A percentile compares a stretch with the other conserved stretches of the same genome.
These are phyloP conservation scores for Carassius carassius DNA, from an alignment of 2,113 vertebrate genomes.

Conservation along the genomic window DNA sequence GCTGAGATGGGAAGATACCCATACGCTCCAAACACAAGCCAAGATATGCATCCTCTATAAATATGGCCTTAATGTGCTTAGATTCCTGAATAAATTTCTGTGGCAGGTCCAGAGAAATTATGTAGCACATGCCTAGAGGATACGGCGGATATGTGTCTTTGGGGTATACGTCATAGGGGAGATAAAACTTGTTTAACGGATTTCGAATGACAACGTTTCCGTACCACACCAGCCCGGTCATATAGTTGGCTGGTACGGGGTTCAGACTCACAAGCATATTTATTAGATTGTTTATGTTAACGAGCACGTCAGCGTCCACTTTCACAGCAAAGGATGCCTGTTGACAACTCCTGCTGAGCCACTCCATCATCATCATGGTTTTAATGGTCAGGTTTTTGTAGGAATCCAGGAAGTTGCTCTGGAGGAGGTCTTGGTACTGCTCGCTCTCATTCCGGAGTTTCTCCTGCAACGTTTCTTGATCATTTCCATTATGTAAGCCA, in stretches of 20 bases:
- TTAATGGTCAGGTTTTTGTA: slow-evolving; percentile 79
- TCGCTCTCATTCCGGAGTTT: slow-evolving; percentile 65
- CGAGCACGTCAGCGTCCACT: slow-evolving; percentile 87
- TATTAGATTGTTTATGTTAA: slow-evolving; percentile 84
- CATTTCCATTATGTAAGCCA: slow-evolving; percentile 56
- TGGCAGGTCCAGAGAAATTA: slow-evolving; percentile 89
- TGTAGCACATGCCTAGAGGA: slow-evolving; percentile 89
- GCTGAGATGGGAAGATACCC: slow-evolving; percentile 58
- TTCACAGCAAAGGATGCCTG: slow-evolving; percentile 79
- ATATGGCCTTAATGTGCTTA: slow-evolving; percentile 82
- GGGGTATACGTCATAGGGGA: slow-evolving; percentile 81
- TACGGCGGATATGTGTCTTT: slow-evolving; percentile 88
- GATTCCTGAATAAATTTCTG: slow-evolving; percentile 83
- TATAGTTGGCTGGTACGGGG: slow-evolving; percentile 79
- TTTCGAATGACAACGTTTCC: slow-evolving; percentile 84
- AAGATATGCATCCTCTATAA: slow-evolving; percentile 84
- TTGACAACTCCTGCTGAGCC: slow-evolving; percentile 70
- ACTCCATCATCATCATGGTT: slow-evolving; percentile 79
- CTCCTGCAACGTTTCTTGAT: slow-evolving; percentile 7
- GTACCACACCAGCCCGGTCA: slow-evolving; percentile 89
- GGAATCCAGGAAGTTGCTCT: slow-evolving; percentile 62
- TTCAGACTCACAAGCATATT: slow-evolving; percentile 80
- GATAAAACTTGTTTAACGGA: slow-evolving; percentile 84
- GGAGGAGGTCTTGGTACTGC: slow-evolving; percentile 36
- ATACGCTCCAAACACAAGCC: slow-evolving; percentile 70